Percentiles rank a stretch among this genome's conserved stretches.
These are phyloP conservation scores for Gallinago undulata DNA, from an alignment of 2,113 vertebrate genomes.

Conservation along the genomic window DNA sequence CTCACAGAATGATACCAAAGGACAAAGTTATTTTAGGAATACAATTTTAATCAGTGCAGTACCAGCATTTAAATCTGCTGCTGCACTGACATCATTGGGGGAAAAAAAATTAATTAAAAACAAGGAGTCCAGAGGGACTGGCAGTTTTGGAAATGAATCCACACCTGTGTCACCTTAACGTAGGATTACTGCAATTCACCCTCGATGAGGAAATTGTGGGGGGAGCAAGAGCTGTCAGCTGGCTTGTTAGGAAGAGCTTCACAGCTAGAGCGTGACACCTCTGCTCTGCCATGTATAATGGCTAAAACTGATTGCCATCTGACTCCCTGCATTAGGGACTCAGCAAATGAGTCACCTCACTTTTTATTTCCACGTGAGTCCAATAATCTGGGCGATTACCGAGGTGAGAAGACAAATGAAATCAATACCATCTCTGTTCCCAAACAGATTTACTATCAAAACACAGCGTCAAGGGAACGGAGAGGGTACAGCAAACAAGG, in stretches of 20 bases:
- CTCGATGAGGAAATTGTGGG: neutral
- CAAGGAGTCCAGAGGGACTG: slow-evolving; percentile 43
- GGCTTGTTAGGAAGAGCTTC: neutral
- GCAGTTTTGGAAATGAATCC: slow-evolving; percentile 46
- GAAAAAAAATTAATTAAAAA: slow-evolving; percentile 40
- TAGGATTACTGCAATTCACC: slow-evolving; percentile 23
- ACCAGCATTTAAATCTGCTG: slow-evolving; percentile 40
- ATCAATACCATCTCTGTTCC: neutral
- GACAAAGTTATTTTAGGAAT: slow-evolving; percentile 54
- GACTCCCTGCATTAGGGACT: slow-evolving; percentile 1
- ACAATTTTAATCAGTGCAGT: slow-evolving; percentile 55
- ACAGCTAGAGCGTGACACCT: neutral
- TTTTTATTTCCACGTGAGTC: neutral
- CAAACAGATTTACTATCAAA: neutral
- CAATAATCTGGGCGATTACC: neutral
- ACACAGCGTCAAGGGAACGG: neutral
- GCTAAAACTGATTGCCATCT: slow-evolving; percentile 3
- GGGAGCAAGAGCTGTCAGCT: slow-evolving; percentile 14
- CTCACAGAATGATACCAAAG: slow-evolving; percentile 6
- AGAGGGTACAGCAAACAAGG: neutral
- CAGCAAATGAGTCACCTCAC: slow-evolving; percentile 12
- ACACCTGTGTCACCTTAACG: slow-evolving; percentile 50
- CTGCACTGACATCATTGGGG: slow-evolving; percentile 2
- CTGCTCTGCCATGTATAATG: neutral
- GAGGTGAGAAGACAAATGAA: neutral